These are phyloP conservation scores for Harpagus bidentatus DNA, from an alignment of 2,113 vertebrate genomes.

Conservation along the genomic window DNA sequence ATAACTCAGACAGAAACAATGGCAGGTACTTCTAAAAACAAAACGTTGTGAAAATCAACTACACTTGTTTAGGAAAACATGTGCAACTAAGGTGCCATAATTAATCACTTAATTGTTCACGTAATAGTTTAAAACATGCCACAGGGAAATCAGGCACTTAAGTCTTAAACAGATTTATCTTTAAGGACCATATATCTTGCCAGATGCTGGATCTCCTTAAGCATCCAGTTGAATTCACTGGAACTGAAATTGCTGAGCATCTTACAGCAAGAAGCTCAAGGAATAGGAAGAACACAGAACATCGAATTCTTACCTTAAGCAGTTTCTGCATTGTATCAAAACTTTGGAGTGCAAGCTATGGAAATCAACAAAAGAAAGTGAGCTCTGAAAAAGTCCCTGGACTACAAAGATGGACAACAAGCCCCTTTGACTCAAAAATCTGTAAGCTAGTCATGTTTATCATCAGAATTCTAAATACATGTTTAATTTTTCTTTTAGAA, in stretches of 20 bases:
- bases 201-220: conserved; percentile 6
- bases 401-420: neutral
- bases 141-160: neutral
- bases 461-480: neutral
- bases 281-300: neutral
- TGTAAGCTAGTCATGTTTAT: neutral
- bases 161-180: neutral
- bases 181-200: neutral
- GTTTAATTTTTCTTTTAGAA: neutral
- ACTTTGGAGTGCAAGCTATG: conserved; percentile 89
- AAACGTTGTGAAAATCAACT: neutral
- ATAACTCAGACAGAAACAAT: neutral
- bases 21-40: neutral
- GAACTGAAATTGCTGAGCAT: neutral
- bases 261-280: neutral
- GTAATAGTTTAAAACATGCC: conserved; percentile 1
- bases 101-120: conserved; percentile 21
- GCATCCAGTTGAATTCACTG: neutral
- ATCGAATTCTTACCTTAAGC: conserved; percentile 76
- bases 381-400: neutral
- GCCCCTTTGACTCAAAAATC: neutral
- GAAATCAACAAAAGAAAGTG: conserved; percentile 1
- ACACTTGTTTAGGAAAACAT: neutral
- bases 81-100: neutral
- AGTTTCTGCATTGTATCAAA: conserved; percentile 91